These are phyloP conservation scores for Aulostomus chinensis DNA, from an alignment of 2,797 vertebrate genomes.

Conservation along the genomic window DNA sequence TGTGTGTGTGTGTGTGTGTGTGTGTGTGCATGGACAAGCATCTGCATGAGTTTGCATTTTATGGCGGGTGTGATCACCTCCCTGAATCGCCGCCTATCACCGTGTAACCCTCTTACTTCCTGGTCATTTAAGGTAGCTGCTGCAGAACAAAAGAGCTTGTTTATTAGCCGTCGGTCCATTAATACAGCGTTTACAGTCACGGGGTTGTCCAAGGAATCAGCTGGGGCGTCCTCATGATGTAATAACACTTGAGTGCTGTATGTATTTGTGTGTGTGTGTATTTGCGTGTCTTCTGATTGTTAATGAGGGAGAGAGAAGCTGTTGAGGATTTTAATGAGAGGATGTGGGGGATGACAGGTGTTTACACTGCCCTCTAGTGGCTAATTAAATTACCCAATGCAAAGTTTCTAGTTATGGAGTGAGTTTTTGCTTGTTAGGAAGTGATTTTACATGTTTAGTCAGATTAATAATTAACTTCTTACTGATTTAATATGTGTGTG, in stretches of 20 bases:
- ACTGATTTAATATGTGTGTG: conserved; percentile 24
- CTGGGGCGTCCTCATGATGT: conserved; percentile 40
- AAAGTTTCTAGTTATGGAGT: no score
- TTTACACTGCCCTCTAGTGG: conserved; percentile 57
- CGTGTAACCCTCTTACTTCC: conserved; percentile 61
- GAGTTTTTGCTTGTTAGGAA: not conserved
- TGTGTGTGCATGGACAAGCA: no score
- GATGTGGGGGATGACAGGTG: not conserved
- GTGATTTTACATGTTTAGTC: not conserved
- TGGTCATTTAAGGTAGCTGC: conserved; percentile 39
- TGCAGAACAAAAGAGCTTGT: conserved; percentile 53
- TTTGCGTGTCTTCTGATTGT: conserved; percentile 20
- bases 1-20: conserved; percentile 15
- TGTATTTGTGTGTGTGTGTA: no score
- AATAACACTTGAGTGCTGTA: conserved; percentile 14
- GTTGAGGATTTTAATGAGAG: conserved; percentile 8
- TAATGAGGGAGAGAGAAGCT: conserved; percentile 22
- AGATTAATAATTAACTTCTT: not conserved
- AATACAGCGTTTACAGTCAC: conserved; percentile 61
- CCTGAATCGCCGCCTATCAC: conserved; percentile 44
- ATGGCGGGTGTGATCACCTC: conserved; percentile 8
- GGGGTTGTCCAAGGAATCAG: conserved; percentile 41
- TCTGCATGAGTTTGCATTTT: conserved; percentile 38
- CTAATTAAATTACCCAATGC: not conserved
- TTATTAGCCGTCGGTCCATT: conserved; percentile 42